phyloP scores from a whole-genome alignment of 2,113 vertebrate species.

The Xerus inauris region DNA sequence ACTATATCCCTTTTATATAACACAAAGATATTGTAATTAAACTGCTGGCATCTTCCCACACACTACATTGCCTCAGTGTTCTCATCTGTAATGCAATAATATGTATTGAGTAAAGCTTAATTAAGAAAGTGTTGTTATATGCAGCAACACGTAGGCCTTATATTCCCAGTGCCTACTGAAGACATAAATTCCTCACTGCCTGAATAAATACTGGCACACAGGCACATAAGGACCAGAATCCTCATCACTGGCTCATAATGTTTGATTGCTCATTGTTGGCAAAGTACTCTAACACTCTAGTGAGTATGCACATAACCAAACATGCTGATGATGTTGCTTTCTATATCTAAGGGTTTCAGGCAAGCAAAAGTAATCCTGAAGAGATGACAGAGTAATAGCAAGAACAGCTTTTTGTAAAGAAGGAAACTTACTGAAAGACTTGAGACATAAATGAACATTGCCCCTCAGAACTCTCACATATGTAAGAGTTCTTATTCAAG shows the following conservation, averaged over 20 bases:
- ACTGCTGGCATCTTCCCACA: background rate
- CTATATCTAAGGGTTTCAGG: background rate
- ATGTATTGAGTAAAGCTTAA: slow-evolving; percentile 39
- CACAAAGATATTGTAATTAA: background rate
- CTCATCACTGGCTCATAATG: slow-evolving; percentile 51
- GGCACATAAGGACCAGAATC: slow-evolving; percentile 58
- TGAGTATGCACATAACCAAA: background rate
- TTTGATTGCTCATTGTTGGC: slow-evolving; percentile 21
- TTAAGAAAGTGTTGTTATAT: slow-evolving; percentile 63
- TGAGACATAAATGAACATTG: background rate
- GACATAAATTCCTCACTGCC: slow-evolving; percentile 59
- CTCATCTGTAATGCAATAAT: slow-evolving; percentile 10
- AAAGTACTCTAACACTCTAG: slow-evolving; percentile 10
- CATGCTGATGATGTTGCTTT: slow-evolving; percentile 11
- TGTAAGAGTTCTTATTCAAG: background rate
- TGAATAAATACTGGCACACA: slow-evolving; percentile 26
- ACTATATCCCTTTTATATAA: background rate
- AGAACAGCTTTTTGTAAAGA: slow-evolving; percentile 13
- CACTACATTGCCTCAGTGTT: background rate
- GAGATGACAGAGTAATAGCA: background rate
- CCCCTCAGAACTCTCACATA: background rate
- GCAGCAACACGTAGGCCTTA: background rate
- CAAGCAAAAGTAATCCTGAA: background rate
- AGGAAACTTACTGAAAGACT: slow-evolving; percentile 35
- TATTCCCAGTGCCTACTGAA: slow-evolving; percentile 33